These are phyloP conservation scores for Trachelus stipa DNA, from an alignment of 2,888 invertebrate species.

Conservation along the genomic window DNA sequence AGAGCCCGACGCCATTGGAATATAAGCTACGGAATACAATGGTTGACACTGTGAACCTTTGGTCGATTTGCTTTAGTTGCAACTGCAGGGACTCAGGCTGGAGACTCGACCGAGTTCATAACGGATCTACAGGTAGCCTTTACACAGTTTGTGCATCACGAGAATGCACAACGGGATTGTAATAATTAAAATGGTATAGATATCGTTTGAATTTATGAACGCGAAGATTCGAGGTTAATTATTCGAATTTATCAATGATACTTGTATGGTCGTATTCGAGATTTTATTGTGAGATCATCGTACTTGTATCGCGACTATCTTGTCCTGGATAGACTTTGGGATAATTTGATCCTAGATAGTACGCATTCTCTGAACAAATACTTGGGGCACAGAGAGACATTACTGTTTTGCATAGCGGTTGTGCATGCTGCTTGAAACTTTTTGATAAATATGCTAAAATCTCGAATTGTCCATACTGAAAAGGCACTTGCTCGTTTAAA, in stretches of 20 bases:
- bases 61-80: conserved; percentile 8
- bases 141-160: not conserved
- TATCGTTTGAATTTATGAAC: not conserved
- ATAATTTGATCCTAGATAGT: not conserved
- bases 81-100: not conserved
- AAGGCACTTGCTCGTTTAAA: not conserved
- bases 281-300: not conserved
- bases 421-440: conserved; percentile 27
- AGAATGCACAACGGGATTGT: not conserved
- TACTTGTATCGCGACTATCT: not conserved
- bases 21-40: conserved; percentile 35
- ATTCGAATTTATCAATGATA: not conserved
- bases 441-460: conserved; percentile 41
- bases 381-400: not conserved
- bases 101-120: not conserved
- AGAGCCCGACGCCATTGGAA: not conserved
- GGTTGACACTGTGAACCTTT: conserved; percentile 39
- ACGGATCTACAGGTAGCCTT: not conserved
- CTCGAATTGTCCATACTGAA: conserved; percentile 7
- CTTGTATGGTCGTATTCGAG: not conserved
- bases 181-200: not conserved
- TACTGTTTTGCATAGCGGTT: conserved; percentile 11
- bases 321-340: not conserved
- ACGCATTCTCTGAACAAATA: not conserved
- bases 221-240: not conserved